Evolutionary conservation across 2,888 invertebrate species (phyloP).

Genomic region (Odontocolon sp.): DNA sequence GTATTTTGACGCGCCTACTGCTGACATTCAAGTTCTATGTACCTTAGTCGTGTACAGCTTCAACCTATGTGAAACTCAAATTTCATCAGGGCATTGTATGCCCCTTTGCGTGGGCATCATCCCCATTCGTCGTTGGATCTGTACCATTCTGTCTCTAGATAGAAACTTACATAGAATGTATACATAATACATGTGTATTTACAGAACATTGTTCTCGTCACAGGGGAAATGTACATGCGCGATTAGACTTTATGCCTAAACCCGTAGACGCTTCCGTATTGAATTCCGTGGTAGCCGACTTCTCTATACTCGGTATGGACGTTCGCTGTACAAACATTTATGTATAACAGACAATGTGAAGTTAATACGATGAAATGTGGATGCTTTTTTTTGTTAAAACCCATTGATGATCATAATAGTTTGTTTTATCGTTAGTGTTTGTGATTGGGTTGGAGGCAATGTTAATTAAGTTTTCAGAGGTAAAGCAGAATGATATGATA

Average conservation of each 20-base stretch:
- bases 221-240: constrained; percentile 21
- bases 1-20: background rate
- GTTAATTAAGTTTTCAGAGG: constrained; percentile 6
- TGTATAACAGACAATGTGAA: too few species aligned
- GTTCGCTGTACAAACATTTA: too few species aligned
- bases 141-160: background rate
- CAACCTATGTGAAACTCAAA: background rate
- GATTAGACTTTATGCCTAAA: constrained; percentile 34
- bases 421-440: too few species aligned
- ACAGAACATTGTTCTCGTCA: constrained; percentile 12
- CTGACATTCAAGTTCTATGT: background rate
- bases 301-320: too few species aligned
- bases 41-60: background rate
- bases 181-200: constrained; percentile 18
- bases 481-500: background rate
- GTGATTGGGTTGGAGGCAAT: too few species aligned
- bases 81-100: constrained; percentile 26
- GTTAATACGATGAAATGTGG: too few species aligned
- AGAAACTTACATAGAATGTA: constrained; percentile 2
- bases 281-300: constrained; percentile 13
- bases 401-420: too few species aligned
- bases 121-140: background rate
- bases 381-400: too few species aligned
- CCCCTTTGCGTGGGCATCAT: background rate
- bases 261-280: constrained; percentile 6